Evolutionary conservation across 2,888 invertebrate species (phyloP).

Genomic region (Eristalis tenax): DNA sequence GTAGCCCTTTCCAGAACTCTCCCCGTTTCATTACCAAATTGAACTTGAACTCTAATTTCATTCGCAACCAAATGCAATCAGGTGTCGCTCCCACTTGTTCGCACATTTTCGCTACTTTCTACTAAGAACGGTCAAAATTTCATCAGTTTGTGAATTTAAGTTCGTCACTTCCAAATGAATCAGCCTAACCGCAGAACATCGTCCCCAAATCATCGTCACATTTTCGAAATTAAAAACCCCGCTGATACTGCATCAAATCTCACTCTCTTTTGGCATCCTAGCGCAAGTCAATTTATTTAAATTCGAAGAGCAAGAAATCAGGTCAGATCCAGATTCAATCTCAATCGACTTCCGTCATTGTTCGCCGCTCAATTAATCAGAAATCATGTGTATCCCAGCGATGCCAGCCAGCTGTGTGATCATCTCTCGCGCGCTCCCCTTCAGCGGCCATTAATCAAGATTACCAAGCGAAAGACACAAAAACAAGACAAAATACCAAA

Average conservation of each 20-base stretch:
- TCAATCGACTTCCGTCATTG: conserved; percentile 8
- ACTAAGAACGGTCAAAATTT: too few species aligned
- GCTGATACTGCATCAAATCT: neutral
- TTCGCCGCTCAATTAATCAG: conserved; percentile 4
- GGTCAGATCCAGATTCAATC: neutral
- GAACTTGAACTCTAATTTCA: too few species aligned
- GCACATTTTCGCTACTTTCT: too few species aligned
- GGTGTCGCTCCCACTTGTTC: too few species aligned
- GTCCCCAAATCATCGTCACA: too few species aligned
- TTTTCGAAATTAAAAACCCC: neutral
- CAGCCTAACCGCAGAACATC: too few species aligned
- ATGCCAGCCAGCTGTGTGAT: neutral
- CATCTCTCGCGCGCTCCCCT: neutral
- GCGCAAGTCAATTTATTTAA: neutral
- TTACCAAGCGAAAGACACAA: neutral
- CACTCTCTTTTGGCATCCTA: neutral
- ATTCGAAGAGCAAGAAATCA: neutral
- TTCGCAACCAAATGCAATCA: too few species aligned
- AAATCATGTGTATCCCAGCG: neutral
- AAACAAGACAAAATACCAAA: neutral
- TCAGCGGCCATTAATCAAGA: neutral
- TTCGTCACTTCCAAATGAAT: too few species aligned
- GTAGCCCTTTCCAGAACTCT: too few species aligned
- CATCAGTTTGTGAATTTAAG: too few species aligned
- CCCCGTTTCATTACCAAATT: too few species aligned